Conservation (phyloP, 2,797 vertebrate species). For the Scyliorhinus canicula region DNA sequence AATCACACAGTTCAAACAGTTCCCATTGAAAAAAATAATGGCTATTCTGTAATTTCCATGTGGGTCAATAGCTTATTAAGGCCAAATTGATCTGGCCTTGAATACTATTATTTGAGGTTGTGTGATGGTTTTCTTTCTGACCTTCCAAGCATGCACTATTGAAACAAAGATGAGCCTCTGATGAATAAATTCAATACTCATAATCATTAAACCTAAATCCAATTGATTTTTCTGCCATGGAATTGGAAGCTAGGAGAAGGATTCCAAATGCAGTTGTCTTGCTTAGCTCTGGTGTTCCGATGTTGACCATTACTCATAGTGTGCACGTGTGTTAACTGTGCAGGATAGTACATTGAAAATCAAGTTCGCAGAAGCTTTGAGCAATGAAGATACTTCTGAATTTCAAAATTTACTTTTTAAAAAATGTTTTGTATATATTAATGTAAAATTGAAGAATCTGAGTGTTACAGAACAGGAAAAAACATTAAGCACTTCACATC, state of each 20-base stretch:
- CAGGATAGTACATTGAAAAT: neutral
- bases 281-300: neutral
- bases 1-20: conserved; percentile 23
- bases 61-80: conserved; percentile 37
- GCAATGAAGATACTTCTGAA: neutral
- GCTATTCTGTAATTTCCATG: conserved; percentile 30
- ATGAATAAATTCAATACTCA: conserved; percentile 38
- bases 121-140: conserved; percentile 3
- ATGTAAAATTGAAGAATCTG: neutral
- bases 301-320: conserved; percentile 2
- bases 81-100: conserved; percentile 28
- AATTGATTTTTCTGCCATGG: conserved; percentile 31
- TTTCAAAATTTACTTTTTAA: neutral
- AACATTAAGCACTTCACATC: neutral
- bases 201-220: conserved; percentile 32
- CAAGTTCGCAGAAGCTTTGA: neutral
- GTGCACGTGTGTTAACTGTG: neutral
- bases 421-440: neutral
- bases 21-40: conserved; percentile 33
- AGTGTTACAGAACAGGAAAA: neutral
- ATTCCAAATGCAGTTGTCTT: neutral
- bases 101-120: conserved; percentile 9
- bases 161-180: conserved; percentile 16
- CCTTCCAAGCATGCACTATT: conserved; percentile 29
- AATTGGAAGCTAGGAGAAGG: neutral